Evolutionary conservation across 2,888 invertebrate species (phyloP), one percentile per base, ranked within the genome.

Genomic region (Augochlorella aurata): DNA sequence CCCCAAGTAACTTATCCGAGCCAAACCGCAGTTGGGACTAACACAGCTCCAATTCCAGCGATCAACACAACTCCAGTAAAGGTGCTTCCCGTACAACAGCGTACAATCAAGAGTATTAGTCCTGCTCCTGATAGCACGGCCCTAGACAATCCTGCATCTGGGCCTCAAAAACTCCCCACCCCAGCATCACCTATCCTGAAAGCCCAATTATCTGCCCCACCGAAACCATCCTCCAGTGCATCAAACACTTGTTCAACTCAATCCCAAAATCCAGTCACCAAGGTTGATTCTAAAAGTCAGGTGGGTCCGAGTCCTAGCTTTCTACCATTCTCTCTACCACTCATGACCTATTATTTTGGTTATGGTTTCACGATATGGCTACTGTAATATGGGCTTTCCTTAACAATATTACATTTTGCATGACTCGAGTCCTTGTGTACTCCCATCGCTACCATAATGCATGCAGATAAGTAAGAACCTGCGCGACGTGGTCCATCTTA

Each of bases 101-200:
- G 92, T 93, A 93, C 90, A 91, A 89, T 91, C 92, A 91, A 91
- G 90, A 89, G 91, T 90, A 91, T 90, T 90, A 91, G 89, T 90
- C 91, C 92, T 89, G 86, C 89, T 87, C 90, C 90, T 86, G 90
- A 91, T 91, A 90, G 90, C 90, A 91, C 91, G 83, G 91, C 89
- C 89, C 87, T 89, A 89, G 91, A 92, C 85, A 91, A 87, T 90
- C 89, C 90, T 88, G 81, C 91, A 88, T 85, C 92, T 90, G 88
- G 92, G 88, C 86, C 91, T 88, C 90, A 88, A 85, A 88, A 86
- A 85, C 88, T 77, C 84, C 88, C 93, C 93, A 95, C 96, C 87
- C 97, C 97, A 67, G 95, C 96, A 50, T 97, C 97, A 66, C 97
- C 97, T 14, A 97, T 97, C 92, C 94, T 97, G 89, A 97, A 97